Evolutionary conservation across 2,113 vertebrate genomes (phyloP).

Genomic region (Serilophus lunatus): DNA sequence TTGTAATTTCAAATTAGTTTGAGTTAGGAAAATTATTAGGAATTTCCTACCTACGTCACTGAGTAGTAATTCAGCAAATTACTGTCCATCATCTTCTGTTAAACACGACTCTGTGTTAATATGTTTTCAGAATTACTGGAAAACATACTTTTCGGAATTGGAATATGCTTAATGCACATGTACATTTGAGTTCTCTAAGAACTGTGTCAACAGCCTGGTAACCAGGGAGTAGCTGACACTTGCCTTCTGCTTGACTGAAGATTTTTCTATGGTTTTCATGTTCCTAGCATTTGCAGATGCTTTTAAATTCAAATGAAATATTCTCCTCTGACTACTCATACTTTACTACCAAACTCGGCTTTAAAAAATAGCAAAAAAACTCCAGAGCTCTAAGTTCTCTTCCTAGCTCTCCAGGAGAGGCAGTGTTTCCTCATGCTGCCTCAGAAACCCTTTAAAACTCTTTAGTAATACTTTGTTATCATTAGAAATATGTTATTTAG

Average conservation of each 20-base stretch:
- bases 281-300: not conserved
- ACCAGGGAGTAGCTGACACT: not conserved
- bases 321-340: not conserved
- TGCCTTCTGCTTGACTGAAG: not conserved
- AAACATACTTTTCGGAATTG: not conserved
- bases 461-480: not conserved
- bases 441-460: not conserved
- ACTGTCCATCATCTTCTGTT: not conserved
- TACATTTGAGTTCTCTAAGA: not conserved
- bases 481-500: not conserved
- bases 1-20: not conserved
- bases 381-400: not conserved
- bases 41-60: not conserved
- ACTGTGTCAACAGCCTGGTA: not conserved
- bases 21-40: not conserved
- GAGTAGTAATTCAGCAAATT: not conserved
- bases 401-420: not conserved
- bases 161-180: not conserved
- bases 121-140: not conserved
- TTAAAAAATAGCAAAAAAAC: not conserved
- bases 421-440: not conserved
- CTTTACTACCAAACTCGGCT: not conserved
- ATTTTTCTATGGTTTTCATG: not conserved
- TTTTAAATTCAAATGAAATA: not conserved
- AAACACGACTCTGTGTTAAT: not conserved